Conservation (phyloP, 2,113 vertebrate genomes). For the Stegostoma tigrinum region DNA sequence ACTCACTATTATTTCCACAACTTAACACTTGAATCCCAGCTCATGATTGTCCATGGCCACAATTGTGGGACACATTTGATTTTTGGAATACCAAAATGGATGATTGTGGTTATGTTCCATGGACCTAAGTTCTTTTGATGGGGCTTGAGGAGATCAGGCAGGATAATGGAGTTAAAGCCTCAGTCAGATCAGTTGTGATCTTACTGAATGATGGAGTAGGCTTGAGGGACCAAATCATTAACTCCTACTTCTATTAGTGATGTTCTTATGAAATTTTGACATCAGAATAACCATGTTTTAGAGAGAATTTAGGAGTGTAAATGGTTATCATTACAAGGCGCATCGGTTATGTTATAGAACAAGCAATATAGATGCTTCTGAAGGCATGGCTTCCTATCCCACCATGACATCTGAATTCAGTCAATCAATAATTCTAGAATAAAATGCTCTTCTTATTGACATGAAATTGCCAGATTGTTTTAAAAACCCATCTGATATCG, state of each 20-base stretch:
- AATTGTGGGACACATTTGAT: too few relatives aligned
- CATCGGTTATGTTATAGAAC: neutral
- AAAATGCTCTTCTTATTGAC: too few relatives aligned
- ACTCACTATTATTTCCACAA: too few relatives aligned
- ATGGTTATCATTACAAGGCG: neutral
- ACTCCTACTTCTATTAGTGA: neutral
- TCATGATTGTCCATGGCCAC: too few relatives aligned
- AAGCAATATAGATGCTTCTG: neutral
- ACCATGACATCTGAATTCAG: too few relatives aligned
- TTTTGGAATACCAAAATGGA: too few relatives aligned
- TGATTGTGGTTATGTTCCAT: neutral
- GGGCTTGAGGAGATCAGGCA: neutral
- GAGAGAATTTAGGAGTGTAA: neutral
- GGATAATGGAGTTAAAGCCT: neutral
- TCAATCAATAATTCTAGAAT: too few relatives aligned
- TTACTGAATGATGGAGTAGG: neutral
- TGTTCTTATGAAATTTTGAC: neutral
- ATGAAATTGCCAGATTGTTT: too few relatives aligned
- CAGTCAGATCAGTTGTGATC: neutral
- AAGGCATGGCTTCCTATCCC: neutral
- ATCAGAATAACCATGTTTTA: neutral
- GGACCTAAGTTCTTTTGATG: neutral
- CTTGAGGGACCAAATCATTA: neutral
- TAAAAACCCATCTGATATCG: too few relatives aligned
- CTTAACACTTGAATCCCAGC: too few relatives aligned